Conservation (phyloP, 2,797 vertebrate genomes). For the Syngnathus rostellatus region DNA sequence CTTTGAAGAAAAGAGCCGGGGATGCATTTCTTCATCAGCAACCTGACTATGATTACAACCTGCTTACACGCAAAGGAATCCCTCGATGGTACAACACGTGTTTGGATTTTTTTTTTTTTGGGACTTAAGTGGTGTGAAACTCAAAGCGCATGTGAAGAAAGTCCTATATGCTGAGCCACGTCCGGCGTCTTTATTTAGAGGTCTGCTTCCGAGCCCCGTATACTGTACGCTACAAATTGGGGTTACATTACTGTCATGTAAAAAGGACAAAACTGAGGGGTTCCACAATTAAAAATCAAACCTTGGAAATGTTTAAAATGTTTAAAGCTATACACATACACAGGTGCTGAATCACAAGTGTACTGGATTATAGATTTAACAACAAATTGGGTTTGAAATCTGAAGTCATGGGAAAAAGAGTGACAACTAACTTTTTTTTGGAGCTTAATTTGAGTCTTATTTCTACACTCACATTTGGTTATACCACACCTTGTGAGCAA, state of each 20-base stretch:
- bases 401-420: no score
- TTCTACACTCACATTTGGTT: no score
- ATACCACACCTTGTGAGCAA: no score
- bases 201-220: constrained; percentile 40
- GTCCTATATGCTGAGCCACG: constrained; percentile 25
- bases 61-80: constrained; percentile 31
- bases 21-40: constrained; percentile 35
- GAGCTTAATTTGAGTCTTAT: no score
- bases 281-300: not conserved
- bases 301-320: not conserved
- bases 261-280: not conserved
- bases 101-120: constrained; percentile 31
- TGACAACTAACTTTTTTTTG: no score
- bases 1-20: constrained; percentile 16
- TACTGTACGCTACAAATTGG: constrained; percentile 2
- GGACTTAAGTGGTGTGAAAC: constrained; percentile 4
- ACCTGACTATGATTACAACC: constrained; percentile 5
- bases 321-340: no score
- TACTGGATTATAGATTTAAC: no score
- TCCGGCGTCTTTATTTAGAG: constrained; percentile 66
- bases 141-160: no score
- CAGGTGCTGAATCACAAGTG: no score
- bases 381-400: no score
- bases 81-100: constrained; percentile 21
- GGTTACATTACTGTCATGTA: not conserved